phyloP scores from a whole-genome alignment of 2,888 invertebrate species.

The Dryocosmus kuriphilus region DNA sequence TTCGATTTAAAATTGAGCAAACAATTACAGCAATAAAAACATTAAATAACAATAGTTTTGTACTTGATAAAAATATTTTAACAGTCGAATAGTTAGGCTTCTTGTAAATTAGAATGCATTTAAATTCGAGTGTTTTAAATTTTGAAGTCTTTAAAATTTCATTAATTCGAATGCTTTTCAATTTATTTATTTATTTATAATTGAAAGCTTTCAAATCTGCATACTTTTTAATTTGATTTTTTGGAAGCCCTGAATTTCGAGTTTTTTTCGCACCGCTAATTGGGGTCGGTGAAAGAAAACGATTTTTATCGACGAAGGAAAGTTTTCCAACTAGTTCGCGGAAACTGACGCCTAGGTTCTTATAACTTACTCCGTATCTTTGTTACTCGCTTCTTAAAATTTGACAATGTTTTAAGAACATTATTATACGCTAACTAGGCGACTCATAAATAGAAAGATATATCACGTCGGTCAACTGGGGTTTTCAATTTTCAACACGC shows the following conservation, averaged over 20 bases:
- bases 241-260: neutral
- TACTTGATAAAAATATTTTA: no score
- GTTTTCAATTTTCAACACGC: constrained; percentile 65
- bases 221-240: neutral
- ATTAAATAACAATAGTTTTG: neutral
- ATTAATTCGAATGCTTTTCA: neutral
- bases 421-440: constrained; percentile 37
- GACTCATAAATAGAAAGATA: constrained; percentile 35
- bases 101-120: no score
- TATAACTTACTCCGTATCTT: constrained; percentile 30
- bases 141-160: no score
- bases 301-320: constrained; percentile 7
- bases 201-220: no score
- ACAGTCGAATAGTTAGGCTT: no score
- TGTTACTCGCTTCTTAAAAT: constrained; percentile 37
- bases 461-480: constrained; percentile 33
- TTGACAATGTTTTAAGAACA: constrained; percentile 37
- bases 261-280: neutral
- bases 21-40: neutral
- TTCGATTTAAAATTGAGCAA: neutral
- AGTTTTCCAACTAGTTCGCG: constrained; percentile 30
- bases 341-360: constrained; percentile 21
- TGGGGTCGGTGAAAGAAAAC: neutral
- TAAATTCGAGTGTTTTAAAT: no score
- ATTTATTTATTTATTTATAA: neutral